Conservation (phyloP, 2,113 vertebrate genomes). For the Psilopsiagon aurifrons region DNA sequence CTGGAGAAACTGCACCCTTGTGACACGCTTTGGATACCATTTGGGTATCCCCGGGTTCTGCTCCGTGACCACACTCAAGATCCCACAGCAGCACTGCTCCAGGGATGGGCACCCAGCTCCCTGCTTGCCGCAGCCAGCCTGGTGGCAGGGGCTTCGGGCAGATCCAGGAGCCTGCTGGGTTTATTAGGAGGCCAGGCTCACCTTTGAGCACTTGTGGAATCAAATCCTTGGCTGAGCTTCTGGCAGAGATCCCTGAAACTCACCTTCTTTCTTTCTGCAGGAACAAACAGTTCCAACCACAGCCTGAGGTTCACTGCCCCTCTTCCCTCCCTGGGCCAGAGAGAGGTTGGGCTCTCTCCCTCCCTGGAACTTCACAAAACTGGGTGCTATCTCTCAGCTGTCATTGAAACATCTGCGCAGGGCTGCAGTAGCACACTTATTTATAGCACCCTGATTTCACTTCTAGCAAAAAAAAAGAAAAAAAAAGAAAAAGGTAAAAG, state of each 20-base stretch:
- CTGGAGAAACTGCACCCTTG: neutral
- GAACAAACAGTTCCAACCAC: neutral
- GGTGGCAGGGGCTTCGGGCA: neutral
- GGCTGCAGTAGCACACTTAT: neutral
- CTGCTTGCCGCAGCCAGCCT: too few relatives aligned
- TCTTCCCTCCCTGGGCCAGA: neutral
- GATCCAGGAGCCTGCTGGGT: neutral
- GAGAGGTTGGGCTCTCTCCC: neutral
- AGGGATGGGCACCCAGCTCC: neutral
- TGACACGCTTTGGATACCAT: too few relatives aligned
- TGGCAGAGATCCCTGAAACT: neutral
- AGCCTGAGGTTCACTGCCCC: neutral
- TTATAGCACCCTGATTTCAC: neutral
- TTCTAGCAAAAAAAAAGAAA: neutral
- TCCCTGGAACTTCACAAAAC: neutral
- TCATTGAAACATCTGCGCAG: neutral
- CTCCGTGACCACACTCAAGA: rapidly evolving
- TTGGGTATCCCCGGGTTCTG: too few relatives aligned
- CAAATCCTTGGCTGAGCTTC: neutral
- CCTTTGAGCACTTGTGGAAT: neutral
- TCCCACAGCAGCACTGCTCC: neutral
- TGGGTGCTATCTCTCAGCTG: neutral
- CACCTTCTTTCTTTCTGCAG: neutral
- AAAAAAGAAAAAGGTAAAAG: neutral
- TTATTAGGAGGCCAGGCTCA: neutral